phyloP scores from a whole-genome alignment of 2,113 vertebrate genomes.

The Osmerus eperlanus region DNA sequence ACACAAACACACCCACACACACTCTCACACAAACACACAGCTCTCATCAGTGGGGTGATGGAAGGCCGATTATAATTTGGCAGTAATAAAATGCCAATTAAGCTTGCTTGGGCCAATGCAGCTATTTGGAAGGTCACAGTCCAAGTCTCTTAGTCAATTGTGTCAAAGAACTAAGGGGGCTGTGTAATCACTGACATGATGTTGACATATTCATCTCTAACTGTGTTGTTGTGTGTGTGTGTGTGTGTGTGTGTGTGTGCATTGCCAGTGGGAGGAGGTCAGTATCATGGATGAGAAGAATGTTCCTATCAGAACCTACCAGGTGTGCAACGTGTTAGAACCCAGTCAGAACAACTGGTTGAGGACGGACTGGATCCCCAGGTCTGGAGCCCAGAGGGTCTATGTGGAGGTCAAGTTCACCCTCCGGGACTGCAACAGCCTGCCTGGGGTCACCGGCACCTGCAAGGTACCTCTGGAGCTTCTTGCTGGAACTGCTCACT shows the following conservation, averaged over 20 bases:
- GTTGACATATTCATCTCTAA: not conserved
- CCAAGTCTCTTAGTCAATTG: slow-evolving; percentile 59
- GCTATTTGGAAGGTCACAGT: slow-evolving; percentile 64
- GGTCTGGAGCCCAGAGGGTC: slow-evolving; percentile 91
- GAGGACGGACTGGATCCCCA: slow-evolving; percentile 95
- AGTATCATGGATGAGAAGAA: slow-evolving; percentile 80
- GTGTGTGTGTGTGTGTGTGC: slow-evolving; percentile 37
- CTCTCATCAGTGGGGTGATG: slow-evolving; percentile 83
- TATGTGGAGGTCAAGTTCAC: slow-evolving; percentile 99
- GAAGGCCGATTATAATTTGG: slow-evolving; percentile 72
- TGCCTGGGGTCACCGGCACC: slow-evolving; percentile 95
- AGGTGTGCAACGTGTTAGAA: slow-evolving; percentile 97
- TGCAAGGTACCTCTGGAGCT: slow-evolving; percentile 76
- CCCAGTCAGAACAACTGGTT: slow-evolving; percentile 97
- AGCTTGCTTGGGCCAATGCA: slow-evolving; percentile 51
- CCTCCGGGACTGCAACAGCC: slow-evolving; percentile 94
- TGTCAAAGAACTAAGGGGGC: slow-evolving; percentile 61
- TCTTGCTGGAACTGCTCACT: not conserved
- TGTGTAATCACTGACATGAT: not conserved
- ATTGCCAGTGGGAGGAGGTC: slow-evolving; percentile 74
- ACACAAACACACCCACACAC: not conserved
- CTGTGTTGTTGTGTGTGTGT: not conserved
- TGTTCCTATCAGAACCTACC: slow-evolving; percentile 77
- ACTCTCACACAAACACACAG: slow-evolving; percentile 34
- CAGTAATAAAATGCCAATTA: slow-evolving; percentile 70